These are phyloP conservation scores for Nautilus pompilius DNA, from an alignment of 1,140 invertebrate species.

Conservation along the genomic window DNA sequence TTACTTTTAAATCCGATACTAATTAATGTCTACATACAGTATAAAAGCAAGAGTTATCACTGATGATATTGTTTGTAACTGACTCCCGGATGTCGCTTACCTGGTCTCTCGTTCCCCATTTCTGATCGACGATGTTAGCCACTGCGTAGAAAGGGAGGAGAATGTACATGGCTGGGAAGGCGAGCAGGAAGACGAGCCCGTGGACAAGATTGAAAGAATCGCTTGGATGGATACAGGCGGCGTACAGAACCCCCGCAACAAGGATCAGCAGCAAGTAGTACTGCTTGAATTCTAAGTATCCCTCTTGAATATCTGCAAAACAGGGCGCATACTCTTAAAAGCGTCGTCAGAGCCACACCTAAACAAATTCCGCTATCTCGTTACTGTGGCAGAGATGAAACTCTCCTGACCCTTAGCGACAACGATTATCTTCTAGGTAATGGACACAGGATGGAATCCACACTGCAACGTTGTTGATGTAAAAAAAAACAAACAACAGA, in stretches of 20 bases:
- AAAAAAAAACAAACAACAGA: too few species aligned
- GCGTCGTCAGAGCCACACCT: background rate
- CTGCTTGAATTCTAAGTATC: constrained; percentile 18
- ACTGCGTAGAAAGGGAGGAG: constrained; percentile 26
- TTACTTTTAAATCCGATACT: too few species aligned
- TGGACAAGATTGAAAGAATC: constrained; percentile 19
- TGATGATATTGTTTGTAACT: too few species aligned
- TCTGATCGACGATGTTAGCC: constrained; percentile 27
- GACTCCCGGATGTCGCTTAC: constrained; percentile 5
- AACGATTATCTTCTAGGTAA: too few species aligned
- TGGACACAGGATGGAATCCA: too few species aligned
- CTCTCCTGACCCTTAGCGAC: background rate
- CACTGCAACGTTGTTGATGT: too few species aligned
- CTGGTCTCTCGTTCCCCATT: constrained; percentile 27
- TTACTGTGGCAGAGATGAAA: background rate
- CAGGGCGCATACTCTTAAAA: background rate
- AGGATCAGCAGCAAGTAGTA: constrained; percentile 27
- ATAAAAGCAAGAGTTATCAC: too few species aligned
- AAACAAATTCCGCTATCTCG: background rate
- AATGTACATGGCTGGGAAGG: constrained; percentile 29
- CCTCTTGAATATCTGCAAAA: constrained; percentile 14
- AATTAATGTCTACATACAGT: too few species aligned
- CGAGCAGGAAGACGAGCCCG: constrained; percentile 19
- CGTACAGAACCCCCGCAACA: constrained; percentile 17
- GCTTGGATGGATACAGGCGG: constrained; percentile 20